Percentiles rank a stretch among this genome's conserved stretches.
These are phyloP conservation scores for Panulirus ornatus DNA, from an alignment of 1,140 invertebrate species.

Conservation along the genomic window DNA sequence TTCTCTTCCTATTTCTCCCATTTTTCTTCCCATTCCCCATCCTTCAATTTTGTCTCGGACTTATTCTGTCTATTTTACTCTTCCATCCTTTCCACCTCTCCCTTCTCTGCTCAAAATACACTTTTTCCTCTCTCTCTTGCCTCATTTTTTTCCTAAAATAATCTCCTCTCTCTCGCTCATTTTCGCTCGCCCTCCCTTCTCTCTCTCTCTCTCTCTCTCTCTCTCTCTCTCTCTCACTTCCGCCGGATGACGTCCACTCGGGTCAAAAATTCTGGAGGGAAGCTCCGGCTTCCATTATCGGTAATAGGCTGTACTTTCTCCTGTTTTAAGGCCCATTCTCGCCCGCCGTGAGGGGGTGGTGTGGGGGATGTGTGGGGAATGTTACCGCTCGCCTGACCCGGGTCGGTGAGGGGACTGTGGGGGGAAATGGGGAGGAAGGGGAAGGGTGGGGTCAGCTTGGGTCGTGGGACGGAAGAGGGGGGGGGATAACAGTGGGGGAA, in stretches of 20 bases:
- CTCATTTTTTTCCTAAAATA: no score
- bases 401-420: no score
- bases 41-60: no score
- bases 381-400: no score
- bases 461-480: no score
- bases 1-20: no score
- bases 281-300: background rate
- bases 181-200: background rate
- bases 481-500: background rate
- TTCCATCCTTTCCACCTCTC: background rate
- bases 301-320: slow-evolving; percentile 2
- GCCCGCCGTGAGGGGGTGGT: background rate
- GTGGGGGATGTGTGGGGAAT: background rate
- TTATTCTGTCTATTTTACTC: no score
- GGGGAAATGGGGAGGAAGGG: background rate
- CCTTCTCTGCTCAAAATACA: background rate
- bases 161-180: background rate
- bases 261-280: background rate
- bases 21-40: no score
- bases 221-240: background rate
- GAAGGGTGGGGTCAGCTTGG: background rate
- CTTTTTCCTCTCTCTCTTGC: background rate
- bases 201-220: background rate
- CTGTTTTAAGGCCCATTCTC: background rate
- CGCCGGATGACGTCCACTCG: background rate